Conservation (phyloP, 2,888 invertebrate species). For the Leptopilina syphax region DNA sequence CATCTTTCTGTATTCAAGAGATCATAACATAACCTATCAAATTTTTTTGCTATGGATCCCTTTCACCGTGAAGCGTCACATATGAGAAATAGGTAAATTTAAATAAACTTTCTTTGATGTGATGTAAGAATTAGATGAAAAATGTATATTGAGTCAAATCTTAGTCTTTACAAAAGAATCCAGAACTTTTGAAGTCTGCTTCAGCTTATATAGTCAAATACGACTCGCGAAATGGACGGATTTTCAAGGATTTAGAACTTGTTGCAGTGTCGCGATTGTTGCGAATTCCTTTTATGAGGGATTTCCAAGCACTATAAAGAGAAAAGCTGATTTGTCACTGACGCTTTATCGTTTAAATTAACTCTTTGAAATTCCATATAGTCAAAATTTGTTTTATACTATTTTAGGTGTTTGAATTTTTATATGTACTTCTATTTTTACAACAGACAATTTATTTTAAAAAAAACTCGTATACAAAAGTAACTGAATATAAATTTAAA, state of each 20-base stretch:
- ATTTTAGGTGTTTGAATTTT: neutral
- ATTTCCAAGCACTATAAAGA: constrained; percentile 14
- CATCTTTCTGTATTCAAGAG: no score
- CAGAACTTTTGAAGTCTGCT: constrained; percentile 1
- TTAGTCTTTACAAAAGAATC: neutral
- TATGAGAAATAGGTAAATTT: no score
- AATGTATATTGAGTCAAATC: neutral
- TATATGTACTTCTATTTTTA: neutral
- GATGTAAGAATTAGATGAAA: neutral
- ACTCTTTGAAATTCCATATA: neutral
- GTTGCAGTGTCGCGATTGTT: constrained; percentile 1
- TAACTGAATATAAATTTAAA: no score
- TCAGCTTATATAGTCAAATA: constrained; percentile 21
- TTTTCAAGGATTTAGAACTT: constrained; percentile 32
- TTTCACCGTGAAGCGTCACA: no score
- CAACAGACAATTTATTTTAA: neutral
- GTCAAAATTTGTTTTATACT: neutral
- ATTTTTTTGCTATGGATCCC: no score
- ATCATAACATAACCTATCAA: no score
- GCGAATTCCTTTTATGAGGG: constrained; percentile 18
- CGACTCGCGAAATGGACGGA: constrained; percentile 15
- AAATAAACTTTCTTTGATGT: neutral
- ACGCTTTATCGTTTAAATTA: neutral
- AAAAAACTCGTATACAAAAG: no score
- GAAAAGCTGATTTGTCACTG: constrained; percentile 24